phyloP scores from a whole-genome alignment of 2,797 vertebrate species.

The Manis javanica region DNA sequence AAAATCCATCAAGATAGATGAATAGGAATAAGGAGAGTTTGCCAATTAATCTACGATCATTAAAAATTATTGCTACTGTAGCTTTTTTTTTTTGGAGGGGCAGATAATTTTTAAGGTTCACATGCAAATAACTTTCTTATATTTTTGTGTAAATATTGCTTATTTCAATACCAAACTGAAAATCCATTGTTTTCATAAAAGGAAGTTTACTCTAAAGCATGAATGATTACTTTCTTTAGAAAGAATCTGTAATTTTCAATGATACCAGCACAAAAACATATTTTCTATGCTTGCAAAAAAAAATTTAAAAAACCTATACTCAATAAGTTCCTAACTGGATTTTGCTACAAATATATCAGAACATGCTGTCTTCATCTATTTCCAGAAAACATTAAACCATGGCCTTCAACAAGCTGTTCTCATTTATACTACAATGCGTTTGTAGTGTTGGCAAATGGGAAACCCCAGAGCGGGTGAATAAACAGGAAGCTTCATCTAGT shows the following conservation, averaged over 20 bases:
- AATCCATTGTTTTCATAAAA: background rate
- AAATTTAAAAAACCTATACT: background rate
- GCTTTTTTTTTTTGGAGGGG: background rate
- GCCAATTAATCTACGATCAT: background rate
- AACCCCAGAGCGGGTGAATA: background rate
- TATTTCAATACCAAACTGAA: background rate
- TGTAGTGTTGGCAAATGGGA: conserved; percentile 35
- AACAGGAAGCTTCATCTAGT: conserved; percentile 45
- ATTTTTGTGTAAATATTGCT: conserved; percentile 40
- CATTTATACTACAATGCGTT: conserved; percentile 46
- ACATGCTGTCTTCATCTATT: conserved; percentile 10
- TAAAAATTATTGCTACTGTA: background rate
- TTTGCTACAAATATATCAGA: conserved; percentile 35
- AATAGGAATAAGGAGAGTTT: background rate
- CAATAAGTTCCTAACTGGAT: background rate
- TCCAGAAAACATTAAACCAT: conserved; percentile 54
- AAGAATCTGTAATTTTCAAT: conserved; percentile 1
- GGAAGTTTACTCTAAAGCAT: background rate
- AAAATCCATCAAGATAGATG: background rate
- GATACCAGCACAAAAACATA: background rate
- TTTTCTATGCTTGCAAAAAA: background rate
- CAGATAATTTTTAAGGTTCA: background rate
- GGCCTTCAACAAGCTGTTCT: conserved; percentile 61
- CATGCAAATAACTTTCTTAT: background rate
- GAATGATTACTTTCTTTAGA: background rate